Evolutionary conservation across 2,113 vertebrate genomes (phyloP).

Genomic region (Rhinopithecus roxellana): DNA sequence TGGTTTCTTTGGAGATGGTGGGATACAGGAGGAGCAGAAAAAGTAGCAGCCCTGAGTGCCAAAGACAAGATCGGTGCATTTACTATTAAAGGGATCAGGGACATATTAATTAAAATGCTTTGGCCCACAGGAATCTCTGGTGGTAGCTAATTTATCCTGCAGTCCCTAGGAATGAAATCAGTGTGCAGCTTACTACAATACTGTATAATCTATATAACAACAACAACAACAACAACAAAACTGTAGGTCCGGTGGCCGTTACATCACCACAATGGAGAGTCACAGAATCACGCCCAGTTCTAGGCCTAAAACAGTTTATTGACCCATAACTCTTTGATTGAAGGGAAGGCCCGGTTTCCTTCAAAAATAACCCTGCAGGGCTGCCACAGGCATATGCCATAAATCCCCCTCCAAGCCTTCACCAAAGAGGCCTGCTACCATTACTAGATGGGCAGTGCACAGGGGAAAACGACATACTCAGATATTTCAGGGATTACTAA

Average conservation of each 20-base stretch:
- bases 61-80: background rate
- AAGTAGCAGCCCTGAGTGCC: background rate
- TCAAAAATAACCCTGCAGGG: background rate
- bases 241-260: background rate
- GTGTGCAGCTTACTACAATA: background rate
- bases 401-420: background rate
- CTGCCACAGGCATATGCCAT: background rate
- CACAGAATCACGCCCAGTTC: background rate
- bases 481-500: background rate
- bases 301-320: background rate
- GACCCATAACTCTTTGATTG: background rate
- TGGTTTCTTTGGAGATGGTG: background rate
- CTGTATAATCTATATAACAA: background rate
- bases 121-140: background rate
- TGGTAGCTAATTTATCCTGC: background rate
- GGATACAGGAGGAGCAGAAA: background rate
- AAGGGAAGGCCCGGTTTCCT: background rate
- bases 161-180: background rate
- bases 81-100: background rate
- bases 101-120: background rate
- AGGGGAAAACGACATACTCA: background rate
- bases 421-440: background rate
- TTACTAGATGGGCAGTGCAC: background rate
- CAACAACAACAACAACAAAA: background rate
- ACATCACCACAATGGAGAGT: background rate